These are phyloP conservation scores for Synanthedon formicaeformis DNA, from an alignment of 2,888 invertebrate genomes.

Conservation along the genomic window DNA sequence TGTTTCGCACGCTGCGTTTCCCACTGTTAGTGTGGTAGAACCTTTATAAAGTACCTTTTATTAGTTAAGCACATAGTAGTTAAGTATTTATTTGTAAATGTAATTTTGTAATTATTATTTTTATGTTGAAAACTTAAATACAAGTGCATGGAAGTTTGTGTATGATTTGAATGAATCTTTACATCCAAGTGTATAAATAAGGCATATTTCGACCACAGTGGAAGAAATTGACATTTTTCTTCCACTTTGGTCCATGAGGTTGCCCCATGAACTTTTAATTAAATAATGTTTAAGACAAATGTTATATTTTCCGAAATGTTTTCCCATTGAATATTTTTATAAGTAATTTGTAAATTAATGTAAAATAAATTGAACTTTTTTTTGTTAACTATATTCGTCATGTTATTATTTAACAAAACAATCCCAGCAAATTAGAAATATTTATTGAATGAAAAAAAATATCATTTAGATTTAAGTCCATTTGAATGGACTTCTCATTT, in stretches of 20 bases:
- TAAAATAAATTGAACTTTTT: slow-evolving; percentile 65
- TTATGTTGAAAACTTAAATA: slow-evolving; percentile 33
- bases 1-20: slow-evolving; percentile 53
- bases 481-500: too few relatives aligned
- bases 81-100: slow-evolving; percentile 66
- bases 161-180: neutral
- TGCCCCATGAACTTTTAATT: neutral
- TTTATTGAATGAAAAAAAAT: neutral
- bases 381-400: slow-evolving; percentile 46
- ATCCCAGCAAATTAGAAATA: neutral
- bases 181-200: too few relatives aligned
- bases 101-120: slow-evolving; percentile 46
- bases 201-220: too few relatives aligned
- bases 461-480: too few relatives aligned
- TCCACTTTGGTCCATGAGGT: too few relatives aligned
- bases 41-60: slow-evolving; percentile 65
- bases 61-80: slow-evolving; percentile 36
- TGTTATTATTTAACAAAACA: neutral
- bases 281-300: slow-evolving; percentile 39
- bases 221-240: too few relatives aligned
- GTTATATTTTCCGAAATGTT: slow-evolving; percentile 59
- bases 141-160: slow-evolving; percentile 1
- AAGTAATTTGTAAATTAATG: slow-evolving; percentile 66
- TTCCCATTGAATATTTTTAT: slow-evolving; percentile 25
- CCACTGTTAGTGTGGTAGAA: slow-evolving; percentile 36